Base-by-base conservation (phyloP, 1,140 invertebrate genomes). In the Ips nitidus region DNA sequence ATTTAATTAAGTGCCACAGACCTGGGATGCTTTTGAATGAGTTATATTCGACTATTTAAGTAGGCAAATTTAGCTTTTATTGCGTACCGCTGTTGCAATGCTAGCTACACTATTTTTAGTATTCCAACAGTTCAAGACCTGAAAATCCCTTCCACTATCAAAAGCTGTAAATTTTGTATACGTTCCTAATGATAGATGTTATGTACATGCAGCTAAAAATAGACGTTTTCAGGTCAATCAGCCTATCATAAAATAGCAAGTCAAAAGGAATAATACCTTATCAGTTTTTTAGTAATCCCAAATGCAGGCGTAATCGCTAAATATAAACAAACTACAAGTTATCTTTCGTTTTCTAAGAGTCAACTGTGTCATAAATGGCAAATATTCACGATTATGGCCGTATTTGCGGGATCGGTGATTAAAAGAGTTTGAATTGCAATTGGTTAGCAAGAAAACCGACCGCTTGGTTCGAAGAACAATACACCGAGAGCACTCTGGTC, bases 1-100 rank as follows among this genome's bases (percentile, higher is more conserved):
- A 64, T 64, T 64, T 64, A 64, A 64, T 64, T 64, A 50, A 22
- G 61, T 52, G 50, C 61, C 52, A 55, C n/a, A 22, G 6, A 42
- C 41, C 41, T 41, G 58, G 36, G 43, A 45, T 37, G 37, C 7
- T 55, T 50, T 55, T 36, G 52, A 38, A 1, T 55, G 52, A 55
- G 37, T 55, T 55, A 55, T 55, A 22, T 22, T 55, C 36, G 52
- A 6, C 45, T 50, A 50, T 50, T 22, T 50, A 50, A 50, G 22
- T 50, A 50, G 45, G 37, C 52, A 37, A 55, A 55, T 55, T 6
- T 55, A 38, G 36, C 22, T 22, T 22, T 22, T 22, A 22, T 22
- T 22, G 22, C 22, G 22, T 22, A 22, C 22, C 22, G 22, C 22
- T 22, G 22, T 22, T 22, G 22, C 22, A 22, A 22, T 22, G 22